A percentile compares a stretch with the other conserved stretches of the same genome.
phyloP scores from a whole-genome alignment of 2,113 vertebrate species.

The Bubalus kerabau region DNA sequence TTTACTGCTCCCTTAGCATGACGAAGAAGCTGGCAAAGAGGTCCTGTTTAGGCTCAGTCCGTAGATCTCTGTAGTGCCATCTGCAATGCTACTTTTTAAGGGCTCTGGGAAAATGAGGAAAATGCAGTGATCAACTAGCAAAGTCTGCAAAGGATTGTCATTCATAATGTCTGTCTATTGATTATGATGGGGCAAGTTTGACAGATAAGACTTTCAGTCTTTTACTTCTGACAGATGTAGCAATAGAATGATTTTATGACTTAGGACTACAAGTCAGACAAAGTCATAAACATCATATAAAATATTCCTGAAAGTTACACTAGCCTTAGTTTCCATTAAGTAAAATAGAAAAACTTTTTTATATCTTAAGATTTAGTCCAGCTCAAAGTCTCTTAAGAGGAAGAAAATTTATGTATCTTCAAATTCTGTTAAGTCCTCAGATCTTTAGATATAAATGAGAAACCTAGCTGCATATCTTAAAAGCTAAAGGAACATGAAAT shows the following conservation, averaged over 20 bases:
- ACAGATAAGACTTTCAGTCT: neutral
- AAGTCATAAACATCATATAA: neutral
- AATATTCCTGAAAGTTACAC: neutral
- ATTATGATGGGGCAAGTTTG: neutral
- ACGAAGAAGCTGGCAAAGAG: neutral
- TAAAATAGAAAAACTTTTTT: neutral
- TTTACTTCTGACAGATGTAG: neutral
- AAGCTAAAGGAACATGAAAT: neutral
- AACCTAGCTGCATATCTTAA: neutral
- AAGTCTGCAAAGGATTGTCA: neutral
- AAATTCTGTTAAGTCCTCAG: neutral
- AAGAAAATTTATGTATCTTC: neutral
- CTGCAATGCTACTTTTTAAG: neutral
- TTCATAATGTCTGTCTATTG: neutral
- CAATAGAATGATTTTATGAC: neutral
- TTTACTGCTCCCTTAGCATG: neutral
- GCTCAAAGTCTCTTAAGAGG: neutral
- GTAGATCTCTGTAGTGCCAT: neutral
- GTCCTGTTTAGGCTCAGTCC: too few species aligned
- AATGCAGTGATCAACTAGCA: neutral
- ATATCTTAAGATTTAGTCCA: neutral
- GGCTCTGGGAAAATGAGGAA: neutral
- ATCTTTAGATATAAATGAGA: neutral
- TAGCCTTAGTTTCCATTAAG: neutral
- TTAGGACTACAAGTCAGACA: neutral